Evolutionary conservation across 2,113 vertebrate genomes (phyloP).

Genomic region (Lycaon pictus): DNA sequence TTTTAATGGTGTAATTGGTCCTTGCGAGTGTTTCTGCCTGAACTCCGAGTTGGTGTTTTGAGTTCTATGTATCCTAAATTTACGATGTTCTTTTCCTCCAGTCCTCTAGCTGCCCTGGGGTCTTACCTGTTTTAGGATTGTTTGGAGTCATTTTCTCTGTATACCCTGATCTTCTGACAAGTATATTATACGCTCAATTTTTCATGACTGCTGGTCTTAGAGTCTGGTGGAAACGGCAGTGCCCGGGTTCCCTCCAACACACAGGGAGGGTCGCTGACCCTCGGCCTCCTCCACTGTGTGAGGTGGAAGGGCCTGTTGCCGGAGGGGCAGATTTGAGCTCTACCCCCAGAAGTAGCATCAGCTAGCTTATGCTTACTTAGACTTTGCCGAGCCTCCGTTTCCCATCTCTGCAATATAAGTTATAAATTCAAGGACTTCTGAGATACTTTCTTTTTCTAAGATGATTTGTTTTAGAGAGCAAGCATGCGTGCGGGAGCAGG

Average conservation of each 20-base stretch:
- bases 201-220: background rate
- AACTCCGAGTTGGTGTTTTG: background rate
- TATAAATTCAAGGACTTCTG: background rate
- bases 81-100: background rate
- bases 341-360: background rate
- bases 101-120: background rate
- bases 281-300: background rate
- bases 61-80: background rate
- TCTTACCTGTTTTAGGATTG: background rate
- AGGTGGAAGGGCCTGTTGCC: background rate
- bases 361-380: background rate
- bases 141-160: background rate
- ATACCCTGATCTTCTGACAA: background rate
- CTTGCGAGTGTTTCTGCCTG: background rate
- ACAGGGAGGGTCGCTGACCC: background rate
- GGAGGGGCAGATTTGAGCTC: background rate
- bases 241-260: background rate
- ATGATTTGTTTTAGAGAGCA: background rate
- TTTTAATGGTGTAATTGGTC: background rate
- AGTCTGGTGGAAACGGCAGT: background rate
- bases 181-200: background rate
- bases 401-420: background rate
- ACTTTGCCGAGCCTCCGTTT: background rate
- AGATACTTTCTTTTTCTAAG: background rate
- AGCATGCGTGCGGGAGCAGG: background rate